Percentiles rank a stretch among this genome's conserved stretches.
phyloP scores from a whole-genome alignment of 2,113 vertebrate genomes.

The Tretioscincus oriximinensis region DNA sequence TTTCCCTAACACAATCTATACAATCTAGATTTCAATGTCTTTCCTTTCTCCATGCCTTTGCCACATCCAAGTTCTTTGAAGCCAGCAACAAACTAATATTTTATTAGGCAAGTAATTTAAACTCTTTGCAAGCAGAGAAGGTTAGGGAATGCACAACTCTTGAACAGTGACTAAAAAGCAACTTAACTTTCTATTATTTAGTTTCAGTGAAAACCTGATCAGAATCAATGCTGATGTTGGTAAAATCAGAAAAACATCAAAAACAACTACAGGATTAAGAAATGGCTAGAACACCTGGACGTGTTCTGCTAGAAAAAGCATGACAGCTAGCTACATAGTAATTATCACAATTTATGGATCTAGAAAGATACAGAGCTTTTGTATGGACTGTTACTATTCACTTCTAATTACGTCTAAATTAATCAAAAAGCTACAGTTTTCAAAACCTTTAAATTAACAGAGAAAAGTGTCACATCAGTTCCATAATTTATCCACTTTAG shows the following conservation, averaged over 20 bases:
- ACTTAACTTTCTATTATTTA: not conserved
- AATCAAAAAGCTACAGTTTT: not conserved
- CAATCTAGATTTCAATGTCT: not conserved
- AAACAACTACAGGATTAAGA: not conserved
- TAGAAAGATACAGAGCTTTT: not conserved
- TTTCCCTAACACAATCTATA: not conserved
- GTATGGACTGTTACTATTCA: not conserved
- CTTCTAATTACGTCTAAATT: not conserved
- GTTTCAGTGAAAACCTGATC: not conserved
- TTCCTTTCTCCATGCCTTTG: not conserved
- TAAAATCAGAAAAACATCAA: not conserved
- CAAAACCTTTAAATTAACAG: not conserved
- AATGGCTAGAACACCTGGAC: not conserved
- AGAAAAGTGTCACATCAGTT: no score
- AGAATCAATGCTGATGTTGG: not conserved
- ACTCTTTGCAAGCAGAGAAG: not conserved
- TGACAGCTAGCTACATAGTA: not conserved
- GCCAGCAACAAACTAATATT: not conserved
- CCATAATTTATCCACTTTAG: no score
- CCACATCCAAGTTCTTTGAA: not conserved
- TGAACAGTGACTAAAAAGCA: not conserved
- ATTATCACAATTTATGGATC: not conserved
- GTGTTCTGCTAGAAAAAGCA: not conserved
- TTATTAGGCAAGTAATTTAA: not conserved
- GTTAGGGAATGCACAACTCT: not conserved